phyloP scores from a whole-genome alignment of 2,888 invertebrate genomes.

The Mycalesis mineus region DNA sequence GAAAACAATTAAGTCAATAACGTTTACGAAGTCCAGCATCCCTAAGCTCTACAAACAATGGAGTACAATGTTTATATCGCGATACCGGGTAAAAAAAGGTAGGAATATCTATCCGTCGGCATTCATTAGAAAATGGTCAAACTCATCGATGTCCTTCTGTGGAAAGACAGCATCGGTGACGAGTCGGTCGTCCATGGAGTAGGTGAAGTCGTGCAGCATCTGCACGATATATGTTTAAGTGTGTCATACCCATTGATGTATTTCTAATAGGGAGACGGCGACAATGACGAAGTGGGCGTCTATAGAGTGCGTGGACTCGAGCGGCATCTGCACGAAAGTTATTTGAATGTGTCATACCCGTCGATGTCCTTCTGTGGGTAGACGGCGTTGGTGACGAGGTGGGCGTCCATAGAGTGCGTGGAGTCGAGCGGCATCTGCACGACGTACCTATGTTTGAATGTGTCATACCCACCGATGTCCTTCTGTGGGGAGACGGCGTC shows the following conservation, averaged over 20 bases:
- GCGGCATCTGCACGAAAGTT: constrained; percentile 92
- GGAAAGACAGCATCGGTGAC: constrained; percentile 93
- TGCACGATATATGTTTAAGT: constrained; percentile 85
- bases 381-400: constrained; percentile 92
- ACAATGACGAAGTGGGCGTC: constrained; percentile 93
- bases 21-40: too few relatives aligned
- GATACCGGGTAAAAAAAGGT: too few relatives aligned
- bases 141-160: constrained; percentile 98
- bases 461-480: constrained; percentile 94
- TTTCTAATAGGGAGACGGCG: constrained; percentile 90
- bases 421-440: constrained; percentile 97
- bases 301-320: constrained; percentile 89
- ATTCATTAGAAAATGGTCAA: constrained; percentile 38
- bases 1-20: too few relatives aligned
- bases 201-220: constrained; percentile 93
- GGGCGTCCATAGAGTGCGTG: constrained; percentile 88
- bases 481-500: constrained; percentile 93
- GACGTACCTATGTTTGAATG: constrained; percentile 76
- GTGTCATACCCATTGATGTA: constrained; percentile 94
- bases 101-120: too few relatives aligned
- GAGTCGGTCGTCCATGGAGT: constrained; percentile 89
- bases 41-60: too few relatives aligned
- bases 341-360: constrained; percentile 80
- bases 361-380: constrained; percentile 96
- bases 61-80: too few relatives aligned